Base-by-base conservation (phyloP, 2,888 invertebrate genomes). In the Trichopria drosophilae region DNA sequence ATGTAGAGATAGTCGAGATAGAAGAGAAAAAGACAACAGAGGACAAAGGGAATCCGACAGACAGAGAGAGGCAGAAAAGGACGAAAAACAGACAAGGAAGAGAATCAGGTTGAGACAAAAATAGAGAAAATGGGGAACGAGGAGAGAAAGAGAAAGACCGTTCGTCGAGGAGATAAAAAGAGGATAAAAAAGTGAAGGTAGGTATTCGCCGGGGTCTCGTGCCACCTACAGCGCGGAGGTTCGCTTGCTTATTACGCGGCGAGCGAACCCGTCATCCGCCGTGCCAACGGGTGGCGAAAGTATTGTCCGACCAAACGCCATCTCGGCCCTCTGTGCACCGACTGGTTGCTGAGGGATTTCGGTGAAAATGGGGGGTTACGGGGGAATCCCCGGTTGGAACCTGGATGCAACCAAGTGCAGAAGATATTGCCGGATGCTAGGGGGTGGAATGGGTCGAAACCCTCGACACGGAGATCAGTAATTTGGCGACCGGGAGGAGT, bases 181-280 rank as follows among this genome's bases (percentile, higher is more conserved):
- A 47, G 32, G 43, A 34, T 31, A 39, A 47, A 36, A 26, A 34
- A 49, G 28, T 35, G 31, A 20, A 16, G 22, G 34, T 37, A 23
- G 49, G 44, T 47, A 55, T 53, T 49, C 55, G 51, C 51, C 44
- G 56, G n/a, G 46, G 58, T 59, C 62, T 62, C 58, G 61, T 55
- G 60, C 58, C 63, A 59, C 57, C 60, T 51, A 55, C 56, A 56
- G 53, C 57, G 43, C 56, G 51, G 55, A 35, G 49, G 51, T 53
- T 59, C 59, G 46, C 48, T 47, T 60, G 64, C 64, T 64, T 62
- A 62, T 63, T 64, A 64, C 62, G 59, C 62, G 60, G 45, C 57
- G 61, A 61, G 53, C 58, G 48, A 51, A 51, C 53, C 49, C 47
- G 52, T 53, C 55, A 44, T 48, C 49, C 55, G 48, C 51, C 51